Base-by-base conservation (phyloP, 2,888 invertebrate genomes). In the Cylloceria caligata region DNA sequence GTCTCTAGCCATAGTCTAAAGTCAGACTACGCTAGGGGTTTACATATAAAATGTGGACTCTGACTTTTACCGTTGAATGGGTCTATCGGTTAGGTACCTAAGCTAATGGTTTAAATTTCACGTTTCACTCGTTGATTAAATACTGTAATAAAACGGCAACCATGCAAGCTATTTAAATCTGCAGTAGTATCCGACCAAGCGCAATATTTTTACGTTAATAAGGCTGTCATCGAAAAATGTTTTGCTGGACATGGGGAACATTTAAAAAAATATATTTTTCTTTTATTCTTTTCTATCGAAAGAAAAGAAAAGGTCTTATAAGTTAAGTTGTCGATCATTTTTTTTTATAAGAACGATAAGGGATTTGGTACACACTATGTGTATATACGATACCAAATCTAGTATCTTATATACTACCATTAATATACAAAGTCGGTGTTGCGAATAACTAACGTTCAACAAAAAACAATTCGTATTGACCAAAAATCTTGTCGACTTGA, bases 401-500 rank as follows among this genome's bases (percentile, higher is more conserved):
- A 72, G 2, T 69, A 68, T 81, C 72, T 68, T 62, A 74, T 71
- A 69, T 60, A 39, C 78, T 82, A 82, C 81, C 78, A 82, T 78
- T 67, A 78, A 82, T 78, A 82, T 78, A 78, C 78, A 82, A 74
- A 74, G 74, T 82, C 74, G 34, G 74, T 82, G 78, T 78, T 78
- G 75, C 74, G 74, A 65, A 82, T 82, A 82, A 65, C 81, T 82
- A 78, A 82, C 81, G 78, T 82, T 82, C 78, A 74, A 82, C 81
- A 82, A 75, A n/a, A 82, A 74, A 82, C 78, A 75, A 82, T 82
- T 82, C 78, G 74, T 78, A 78, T 75, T 60, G 74, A 82, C 78
- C 81, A 82, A 78, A 65, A 75, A 82, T 75, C 74, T 68, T 45
- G 73, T 74, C 62, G 16, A 73, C 45, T 52, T 55, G 81, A 73